A percentile compares a stretch with the other conserved stretches of the same genome.
Evolutionary conservation across 2,797 vertebrate genomes (phyloP).

Genomic region (Sebastes steindachneri): DNA sequence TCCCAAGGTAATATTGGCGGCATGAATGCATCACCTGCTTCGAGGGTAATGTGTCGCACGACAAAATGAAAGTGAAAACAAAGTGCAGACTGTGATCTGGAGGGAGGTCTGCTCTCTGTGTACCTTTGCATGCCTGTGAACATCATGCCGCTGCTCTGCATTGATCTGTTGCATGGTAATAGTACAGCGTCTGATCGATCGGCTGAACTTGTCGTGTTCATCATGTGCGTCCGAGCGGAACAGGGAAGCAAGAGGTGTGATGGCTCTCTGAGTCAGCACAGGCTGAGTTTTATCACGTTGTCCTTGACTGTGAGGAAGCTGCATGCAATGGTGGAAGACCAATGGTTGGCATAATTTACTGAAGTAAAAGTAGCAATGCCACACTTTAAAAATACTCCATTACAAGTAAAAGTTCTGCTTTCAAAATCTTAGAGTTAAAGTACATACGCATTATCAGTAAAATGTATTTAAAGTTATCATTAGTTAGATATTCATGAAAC

Average conservation of each 20-base stretch:
- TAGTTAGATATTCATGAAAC: background rate
- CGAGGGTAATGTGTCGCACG: background rate
- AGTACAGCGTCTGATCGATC: slow-evolving; percentile 64
- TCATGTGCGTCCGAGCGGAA: slow-evolving; percentile 39
- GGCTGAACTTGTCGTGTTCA: slow-evolving; percentile 38
- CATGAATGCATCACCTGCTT: slow-evolving; percentile 17
- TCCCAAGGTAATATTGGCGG: slow-evolving; percentile 7
- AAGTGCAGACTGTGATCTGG: background rate
- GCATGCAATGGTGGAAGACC: background rate
- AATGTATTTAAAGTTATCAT: background rate
- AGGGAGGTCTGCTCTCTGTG: background rate
- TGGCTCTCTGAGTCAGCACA: slow-evolving; percentile 36
- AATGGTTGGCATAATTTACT: background rate
- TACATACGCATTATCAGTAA: background rate
- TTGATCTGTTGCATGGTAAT: slow-evolving; percentile 62
- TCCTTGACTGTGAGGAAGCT: slow-evolving; percentile 31
- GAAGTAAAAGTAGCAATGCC: background rate
- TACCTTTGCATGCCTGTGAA: slow-evolving; percentile 24
- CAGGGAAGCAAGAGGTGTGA: slow-evolving; percentile 8
- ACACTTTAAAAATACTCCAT: background rate
- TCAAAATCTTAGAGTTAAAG: background rate
- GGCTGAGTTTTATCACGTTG: slow-evolving; percentile 28
- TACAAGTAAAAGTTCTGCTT: background rate
- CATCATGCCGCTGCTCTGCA: slow-evolving; percentile 33
- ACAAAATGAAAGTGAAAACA: background rate